A percentile compares a stretch with the other conserved stretches of the same genome.
These are phyloP conservation scores for Microplitis mediator DNA, from an alignment of 1,140 invertebrate species.

Conservation along the genomic window DNA sequence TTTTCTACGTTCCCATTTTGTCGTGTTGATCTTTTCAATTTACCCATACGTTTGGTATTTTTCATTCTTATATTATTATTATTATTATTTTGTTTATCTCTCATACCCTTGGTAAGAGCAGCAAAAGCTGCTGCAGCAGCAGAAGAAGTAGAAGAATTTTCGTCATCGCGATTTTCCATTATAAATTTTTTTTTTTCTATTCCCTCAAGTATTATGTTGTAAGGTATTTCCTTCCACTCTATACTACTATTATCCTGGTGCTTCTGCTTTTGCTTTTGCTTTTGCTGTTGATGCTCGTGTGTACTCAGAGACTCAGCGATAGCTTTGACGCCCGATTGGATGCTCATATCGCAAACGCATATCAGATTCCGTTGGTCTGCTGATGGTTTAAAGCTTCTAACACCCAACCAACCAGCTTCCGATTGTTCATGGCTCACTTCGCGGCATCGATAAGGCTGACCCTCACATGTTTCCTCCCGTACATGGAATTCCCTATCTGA, in stretches of 20 bases:
- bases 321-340: neutral
- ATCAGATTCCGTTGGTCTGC: neutral
- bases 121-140: too few relatives aligned
- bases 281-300: neutral
- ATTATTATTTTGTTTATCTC: too few relatives aligned
- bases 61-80: too few relatives aligned
- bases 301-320: neutral
- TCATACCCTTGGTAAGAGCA: too few relatives aligned
- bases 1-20: neutral
- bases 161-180: too few relatives aligned
- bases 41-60: neutral
- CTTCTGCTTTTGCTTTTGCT: too few relatives aligned
- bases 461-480: slow-evolving; percentile 39
- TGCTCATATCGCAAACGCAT: slow-evolving; percentile 2
- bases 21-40: slow-evolving; percentile 1
- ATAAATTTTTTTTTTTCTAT: too few relatives aligned
- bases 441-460: slow-evolving; percentile 40
- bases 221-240: too few relatives aligned
- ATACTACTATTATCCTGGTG: too few relatives aligned
- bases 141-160: too few relatives aligned
- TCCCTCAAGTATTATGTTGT: too few relatives aligned
- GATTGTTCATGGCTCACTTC: slow-evolving; percentile 36
- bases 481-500: slow-evolving; percentile 39
- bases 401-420: slow-evolving; percentile 29
- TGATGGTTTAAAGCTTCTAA: slow-evolving; percentile 14